A percentile compares a stretch with the other conserved stretches of the same genome.
Conservation (phyloP, 2,888 invertebrate genomes). For the Parapristionchus giblindavisi region DNA sequence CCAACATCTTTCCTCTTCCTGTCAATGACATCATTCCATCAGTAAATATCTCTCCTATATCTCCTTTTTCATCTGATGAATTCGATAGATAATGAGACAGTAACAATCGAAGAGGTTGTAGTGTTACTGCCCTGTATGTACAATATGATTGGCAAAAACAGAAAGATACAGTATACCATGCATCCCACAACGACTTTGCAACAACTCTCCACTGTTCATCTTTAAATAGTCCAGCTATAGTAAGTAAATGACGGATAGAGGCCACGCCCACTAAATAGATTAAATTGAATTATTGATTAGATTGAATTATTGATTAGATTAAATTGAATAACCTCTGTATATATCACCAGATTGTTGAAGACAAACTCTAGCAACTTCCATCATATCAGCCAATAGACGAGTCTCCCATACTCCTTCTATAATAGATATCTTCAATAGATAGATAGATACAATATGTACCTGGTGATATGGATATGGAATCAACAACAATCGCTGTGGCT, state of each 20-base stretch:
- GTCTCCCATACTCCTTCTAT: slow-evolving; percentile 47
- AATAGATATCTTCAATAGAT: not conserved
- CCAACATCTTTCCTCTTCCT: slow-evolving; percentile 30
- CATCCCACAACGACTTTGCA: slow-evolving; percentile 45
- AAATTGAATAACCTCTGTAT: slow-evolving; percentile 42
- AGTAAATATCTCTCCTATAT: slow-evolving; percentile 53
- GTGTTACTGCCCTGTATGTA: slow-evolving; percentile 76
- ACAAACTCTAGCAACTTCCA: slow-evolving; percentile 51
- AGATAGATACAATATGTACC: slow-evolving; percentile 36
- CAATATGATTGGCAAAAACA: not conserved
- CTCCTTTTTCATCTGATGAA: slow-evolving; percentile 86
- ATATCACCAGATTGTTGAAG: slow-evolving; percentile 43
- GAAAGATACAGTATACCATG: slow-evolving; percentile 37
- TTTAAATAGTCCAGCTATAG: slow-evolving; percentile 36
- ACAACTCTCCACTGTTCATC: slow-evolving; percentile 44
- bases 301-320: not conserved
- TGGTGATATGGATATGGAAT: slow-evolving; percentile 45
- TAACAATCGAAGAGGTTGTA: slow-evolving; percentile 86
- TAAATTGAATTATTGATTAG: not conserved
- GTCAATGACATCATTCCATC: slow-evolving; percentile 26
- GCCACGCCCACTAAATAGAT: slow-evolving; percentile 41
- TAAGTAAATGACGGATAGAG: slow-evolving; percentile 43
- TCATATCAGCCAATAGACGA: slow-evolving; percentile 50
- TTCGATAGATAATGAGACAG: slow-evolving; percentile 88
- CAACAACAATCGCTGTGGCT: slow-evolving; percentile 53